Conservation (phyloP, 2,888 invertebrate species). For the Camptogramma bilineatum region DNA sequence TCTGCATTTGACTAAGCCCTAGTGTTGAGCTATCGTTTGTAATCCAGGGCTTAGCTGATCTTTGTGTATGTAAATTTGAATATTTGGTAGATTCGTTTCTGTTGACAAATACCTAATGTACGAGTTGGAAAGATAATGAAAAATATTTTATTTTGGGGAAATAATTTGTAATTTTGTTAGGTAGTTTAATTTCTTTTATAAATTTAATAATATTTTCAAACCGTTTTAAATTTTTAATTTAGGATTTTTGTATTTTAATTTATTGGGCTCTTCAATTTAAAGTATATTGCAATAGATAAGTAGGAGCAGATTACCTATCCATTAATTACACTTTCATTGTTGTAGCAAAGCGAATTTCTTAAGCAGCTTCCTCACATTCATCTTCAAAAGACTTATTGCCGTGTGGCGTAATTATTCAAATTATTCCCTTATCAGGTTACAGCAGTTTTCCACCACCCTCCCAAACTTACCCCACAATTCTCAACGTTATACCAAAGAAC, state of each 20-base stretch:
- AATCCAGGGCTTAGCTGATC: too few relatives aligned
- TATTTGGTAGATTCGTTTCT: too few relatives aligned
- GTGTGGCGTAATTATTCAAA: slow-evolving; percentile 79
- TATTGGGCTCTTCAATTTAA: neutral
- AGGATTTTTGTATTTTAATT: too few relatives aligned
- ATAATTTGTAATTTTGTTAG: too few relatives aligned
- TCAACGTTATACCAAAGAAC: slow-evolving; percentile 36
- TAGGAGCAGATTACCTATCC: slow-evolving; percentile 10
- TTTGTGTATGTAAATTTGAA: too few relatives aligned
- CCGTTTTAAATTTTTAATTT: too few relatives aligned
- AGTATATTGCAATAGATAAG: neutral
- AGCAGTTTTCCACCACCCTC: slow-evolving; percentile 72
- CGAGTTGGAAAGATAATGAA: too few relatives aligned
- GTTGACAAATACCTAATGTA: too few relatives aligned
- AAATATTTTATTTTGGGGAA: too few relatives aligned
- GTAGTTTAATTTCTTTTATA: too few relatives aligned
- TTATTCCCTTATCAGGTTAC: slow-evolving; percentile 72
- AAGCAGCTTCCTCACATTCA: slow-evolving; percentile 68
- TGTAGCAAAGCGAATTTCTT: slow-evolving; percentile 51
- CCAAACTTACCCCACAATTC: slow-evolving; percentile 34
- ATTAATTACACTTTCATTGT: slow-evolving; percentile 50
- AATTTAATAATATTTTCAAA: too few relatives aligned
- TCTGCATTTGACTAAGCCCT: neutral
- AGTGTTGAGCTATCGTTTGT: too few relatives aligned
- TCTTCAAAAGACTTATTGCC: slow-evolving; percentile 68